Base-by-base conservation (phyloP, 2,113 vertebrate genomes). In the Mola mola region DNA sequence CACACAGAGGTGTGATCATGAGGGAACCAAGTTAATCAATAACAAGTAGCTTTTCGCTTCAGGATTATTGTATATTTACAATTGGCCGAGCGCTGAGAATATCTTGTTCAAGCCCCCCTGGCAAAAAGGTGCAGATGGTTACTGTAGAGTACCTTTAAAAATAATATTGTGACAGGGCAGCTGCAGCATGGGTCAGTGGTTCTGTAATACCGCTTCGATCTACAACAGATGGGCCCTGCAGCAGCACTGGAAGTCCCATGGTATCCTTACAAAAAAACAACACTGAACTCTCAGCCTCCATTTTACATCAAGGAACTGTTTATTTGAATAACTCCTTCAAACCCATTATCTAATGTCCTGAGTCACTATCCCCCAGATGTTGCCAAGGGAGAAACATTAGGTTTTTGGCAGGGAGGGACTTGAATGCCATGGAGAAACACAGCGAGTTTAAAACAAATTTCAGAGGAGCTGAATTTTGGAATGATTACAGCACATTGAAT, bases 211-310 rank as follows among this genome's bases (percentile, higher is more conserved):
- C 15, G 74, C 64, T 83, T 78, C 68, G 63, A 86, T 89, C 82
- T 66, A 76, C 77, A 87, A 83, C 87, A 88, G 83, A 88, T 88
- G 85, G 86, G 83, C 78, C 70, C 81, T 70, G 75, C 65, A 77
- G 79, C 66, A 64, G 62, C 6, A 19, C 50, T 86, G 82, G 73
- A 83, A 87, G 74, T 85, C 79, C 87, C 85, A 81, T 73, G 76
- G 78, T 78, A 75, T 68, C 24, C 65, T 64, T 73, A 56, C 51
- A 48, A 73, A 77, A 80, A 79, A 81, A 79, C 41, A 79, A 65
- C 71, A 17, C 56, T 33, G 50, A 74, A 52, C 64, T 64, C 36
- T 52, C 66, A 52, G 62, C 59, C 68, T 87, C 70, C 81, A 78
- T 68, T 72, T 75, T 65, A 78, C 71, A 77, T 81, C 63, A 56